phyloP scores from a whole-genome alignment of 2,113 vertebrate species.

The Montifringilla adamsi region DNA sequence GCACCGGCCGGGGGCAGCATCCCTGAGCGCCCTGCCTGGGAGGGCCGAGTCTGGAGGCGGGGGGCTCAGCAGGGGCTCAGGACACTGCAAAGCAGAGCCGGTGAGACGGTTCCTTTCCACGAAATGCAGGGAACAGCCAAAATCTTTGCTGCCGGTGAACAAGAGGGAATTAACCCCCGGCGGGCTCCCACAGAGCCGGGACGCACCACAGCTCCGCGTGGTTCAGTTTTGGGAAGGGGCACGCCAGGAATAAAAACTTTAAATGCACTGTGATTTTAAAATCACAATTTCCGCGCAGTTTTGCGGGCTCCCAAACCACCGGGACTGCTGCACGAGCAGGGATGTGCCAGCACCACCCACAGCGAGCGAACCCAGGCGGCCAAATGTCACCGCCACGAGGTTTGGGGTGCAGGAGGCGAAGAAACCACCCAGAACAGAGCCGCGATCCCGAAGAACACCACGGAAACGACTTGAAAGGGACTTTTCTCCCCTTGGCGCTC shows the following conservation, averaged over 20 bases:
- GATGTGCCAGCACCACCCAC: not conserved
- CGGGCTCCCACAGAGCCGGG: not conserved
- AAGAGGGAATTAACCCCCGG: not conserved
- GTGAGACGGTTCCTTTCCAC: fast-evolving
- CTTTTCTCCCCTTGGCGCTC: not conserved
- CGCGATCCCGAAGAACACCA: not conserved
- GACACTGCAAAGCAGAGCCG: fast-evolving
- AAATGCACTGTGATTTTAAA: not conserved
- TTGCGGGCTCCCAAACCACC: not conserved
- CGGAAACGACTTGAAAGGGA: fast-evolving
- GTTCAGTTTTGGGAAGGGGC: not conserved
- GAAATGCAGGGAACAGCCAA: not conserved
- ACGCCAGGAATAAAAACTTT: not conserved
- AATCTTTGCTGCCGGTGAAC: not conserved
- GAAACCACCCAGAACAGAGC: not conserved
- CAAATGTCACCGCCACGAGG: not conserved
- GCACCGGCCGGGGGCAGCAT: fast-evolving
- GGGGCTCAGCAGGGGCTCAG: not conserved
- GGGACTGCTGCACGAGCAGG: no score
- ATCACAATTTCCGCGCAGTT: not conserved
- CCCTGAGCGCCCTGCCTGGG: fast-evolving
- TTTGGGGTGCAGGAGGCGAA: not conserved
- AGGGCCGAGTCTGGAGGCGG: fast-evolving
- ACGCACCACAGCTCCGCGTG: not conserved
- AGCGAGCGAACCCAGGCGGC: not conserved